Conservation (phyloP, 1,140 invertebrate genomes). For the Drosophila azteca region DNA sequence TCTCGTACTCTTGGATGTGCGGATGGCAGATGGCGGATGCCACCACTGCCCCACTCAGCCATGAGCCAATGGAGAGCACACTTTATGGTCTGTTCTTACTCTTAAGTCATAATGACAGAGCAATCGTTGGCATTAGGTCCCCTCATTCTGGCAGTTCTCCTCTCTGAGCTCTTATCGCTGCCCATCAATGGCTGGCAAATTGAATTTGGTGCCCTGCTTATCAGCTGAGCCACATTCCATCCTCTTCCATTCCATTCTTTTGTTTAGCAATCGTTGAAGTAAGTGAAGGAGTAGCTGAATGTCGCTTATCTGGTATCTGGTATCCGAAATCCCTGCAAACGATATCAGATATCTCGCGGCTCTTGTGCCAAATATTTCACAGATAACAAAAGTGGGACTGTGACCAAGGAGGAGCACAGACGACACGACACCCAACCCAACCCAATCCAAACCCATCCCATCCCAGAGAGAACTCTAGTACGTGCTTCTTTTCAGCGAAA, state of each 20-base stretch:
- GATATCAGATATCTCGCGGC: slow-evolving; percentile 12
- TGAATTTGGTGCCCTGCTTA: slow-evolving; percentile 41
- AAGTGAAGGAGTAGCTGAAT: background rate
- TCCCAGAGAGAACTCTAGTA: slow-evolving; percentile 7
- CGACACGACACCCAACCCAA: too few species aligned
- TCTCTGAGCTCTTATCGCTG: slow-evolving; percentile 16
- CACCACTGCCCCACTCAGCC: background rate
- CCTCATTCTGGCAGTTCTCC: background rate
- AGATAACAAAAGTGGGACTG: slow-evolving; percentile 24
- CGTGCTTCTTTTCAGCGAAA: slow-evolving; percentile 2
- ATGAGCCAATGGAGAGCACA: background rate
- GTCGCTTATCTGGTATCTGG: slow-evolving; percentile 13
- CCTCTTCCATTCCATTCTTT: slow-evolving; percentile 10
- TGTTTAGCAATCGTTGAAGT: slow-evolving; percentile 17
- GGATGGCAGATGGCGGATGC: background rate
- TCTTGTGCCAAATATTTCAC: slow-evolving; percentile 29
- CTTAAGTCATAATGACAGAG: slow-evolving; percentile 39
- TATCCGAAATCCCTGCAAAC: slow-evolving; percentile 34
- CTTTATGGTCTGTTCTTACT: slow-evolving; percentile 35
- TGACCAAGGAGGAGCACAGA: background rate
- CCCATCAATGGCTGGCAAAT: slow-evolving; percentile 27
- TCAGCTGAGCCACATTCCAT: slow-evolving; percentile 19
- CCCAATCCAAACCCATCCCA: background rate
- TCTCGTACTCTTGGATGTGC: background rate
- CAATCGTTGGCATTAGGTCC: slow-evolving; percentile 21